Percentiles rank a stretch among this genome's conserved stretches.
These are phyloP conservation scores for Palaemon carinicauda DNA, from an alignment of 1,140 invertebrate genomes.

Conservation along the genomic window DNA sequence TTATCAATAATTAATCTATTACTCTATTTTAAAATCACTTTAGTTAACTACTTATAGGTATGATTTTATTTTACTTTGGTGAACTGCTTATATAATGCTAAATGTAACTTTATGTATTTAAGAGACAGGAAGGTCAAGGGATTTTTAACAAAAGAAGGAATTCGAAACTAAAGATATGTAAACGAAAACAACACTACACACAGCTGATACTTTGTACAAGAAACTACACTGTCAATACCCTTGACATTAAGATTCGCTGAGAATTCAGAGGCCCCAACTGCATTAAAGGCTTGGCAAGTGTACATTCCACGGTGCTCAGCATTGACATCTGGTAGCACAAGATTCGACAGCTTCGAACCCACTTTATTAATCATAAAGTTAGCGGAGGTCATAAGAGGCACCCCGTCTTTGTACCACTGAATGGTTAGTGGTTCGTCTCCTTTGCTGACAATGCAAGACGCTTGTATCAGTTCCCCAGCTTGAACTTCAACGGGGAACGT, in stretches of 20 bases:
- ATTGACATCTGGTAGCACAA: slow-evolving; percentile 41
- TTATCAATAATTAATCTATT: no score
- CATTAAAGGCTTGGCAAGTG: slow-evolving; percentile 57
- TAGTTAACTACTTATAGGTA: no score
- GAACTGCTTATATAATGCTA: no score
- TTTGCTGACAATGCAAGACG: slow-evolving; percentile 50
- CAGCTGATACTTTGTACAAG: not conserved
- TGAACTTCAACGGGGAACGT: slow-evolving; percentile 55
- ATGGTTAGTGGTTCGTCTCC: slow-evolving; percentile 66
- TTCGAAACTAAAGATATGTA: no score
- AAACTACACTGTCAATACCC: slow-evolving; percentile 25
- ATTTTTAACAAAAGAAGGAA: not conserved
- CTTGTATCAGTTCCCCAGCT: slow-evolving; percentile 52
- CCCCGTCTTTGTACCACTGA: slow-evolving; percentile 65
- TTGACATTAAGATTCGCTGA: slow-evolving; percentile 51
- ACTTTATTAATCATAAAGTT: slow-evolving; percentile 39
- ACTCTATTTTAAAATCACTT: no score
- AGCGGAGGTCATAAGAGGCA: slow-evolving; percentile 61
- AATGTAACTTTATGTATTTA: no score
- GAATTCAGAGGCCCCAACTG: slow-evolving; percentile 51
- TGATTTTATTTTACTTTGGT: no score
- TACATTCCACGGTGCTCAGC: slow-evolving; percentile 49
- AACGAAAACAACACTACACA: no score
- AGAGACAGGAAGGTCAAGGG: no score
- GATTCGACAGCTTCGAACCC: slow-evolving; percentile 44